A percentile compares a stretch with the other conserved stretches of the same genome.
These are phyloP conservation scores for Brachionus rubens DNA, from an alignment of 1,140 invertebrate genomes.

Conservation along the genomic window DNA sequence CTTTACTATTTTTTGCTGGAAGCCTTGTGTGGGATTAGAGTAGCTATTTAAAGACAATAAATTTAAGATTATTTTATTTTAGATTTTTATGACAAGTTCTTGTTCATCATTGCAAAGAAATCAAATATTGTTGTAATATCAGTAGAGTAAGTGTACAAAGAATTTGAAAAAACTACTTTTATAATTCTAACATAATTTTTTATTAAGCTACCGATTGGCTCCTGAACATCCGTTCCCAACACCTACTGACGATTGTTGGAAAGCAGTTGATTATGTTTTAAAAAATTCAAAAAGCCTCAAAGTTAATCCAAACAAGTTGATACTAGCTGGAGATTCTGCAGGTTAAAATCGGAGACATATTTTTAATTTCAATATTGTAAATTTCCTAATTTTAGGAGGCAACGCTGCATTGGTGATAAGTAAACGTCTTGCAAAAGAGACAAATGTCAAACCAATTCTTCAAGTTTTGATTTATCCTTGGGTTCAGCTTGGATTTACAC, in stretches of 20 bases:
- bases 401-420: not conserved
- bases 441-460: not conserved
- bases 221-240: slow-evolving; percentile 38
- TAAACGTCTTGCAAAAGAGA: slow-evolving; percentile 19
- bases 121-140: not conserved
- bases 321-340: slow-evolving; percentile 24
- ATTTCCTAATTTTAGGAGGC: no score
- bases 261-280: not conserved
- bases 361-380: no score
- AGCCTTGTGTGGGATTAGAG: not conserved
- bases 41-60: no score
- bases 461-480: slow-evolving; percentile 42
- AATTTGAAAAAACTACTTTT: not conserved
- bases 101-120: not conserved
- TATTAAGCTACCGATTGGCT: slow-evolving; percentile 7
- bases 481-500: not conserved
- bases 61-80: not conserved
- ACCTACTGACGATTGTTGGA: slow-evolving; percentile 1
- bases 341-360: no score
- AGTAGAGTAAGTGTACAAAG: not conserved
- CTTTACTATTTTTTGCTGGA: no score
- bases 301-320: not conserved
- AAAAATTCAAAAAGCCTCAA: not conserved
- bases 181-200: not conserved
- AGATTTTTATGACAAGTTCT: slow-evolving; percentile 8